These are phyloP conservation scores for Ophion obscuratus DNA, from an alignment of 2,888 invertebrate species.

Conservation along the genomic window DNA sequence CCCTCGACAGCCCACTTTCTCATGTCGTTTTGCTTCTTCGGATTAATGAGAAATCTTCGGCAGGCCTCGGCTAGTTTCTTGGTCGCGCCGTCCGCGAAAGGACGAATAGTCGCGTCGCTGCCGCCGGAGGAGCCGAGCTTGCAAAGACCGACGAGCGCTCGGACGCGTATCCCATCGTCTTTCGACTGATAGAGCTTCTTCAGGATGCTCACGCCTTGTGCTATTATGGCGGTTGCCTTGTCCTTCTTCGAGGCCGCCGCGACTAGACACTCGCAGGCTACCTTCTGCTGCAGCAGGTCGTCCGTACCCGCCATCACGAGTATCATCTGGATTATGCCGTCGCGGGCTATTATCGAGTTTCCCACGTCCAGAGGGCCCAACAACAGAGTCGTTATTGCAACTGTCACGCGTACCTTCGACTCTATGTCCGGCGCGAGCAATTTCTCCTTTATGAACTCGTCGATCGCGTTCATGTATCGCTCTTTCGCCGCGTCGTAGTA, in stretches of 20 bases:
- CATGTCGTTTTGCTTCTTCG: slow-evolving; percentile 94
- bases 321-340: slow-evolving; percentile 97
- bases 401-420: slow-evolving; percentile 93
- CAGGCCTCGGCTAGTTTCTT: slow-evolving; percentile 97
- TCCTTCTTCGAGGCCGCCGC: slow-evolving; percentile 99
- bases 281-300: slow-evolving; percentile 94
- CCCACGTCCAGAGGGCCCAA: slow-evolving; percentile 97
- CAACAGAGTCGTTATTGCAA: slow-evolving; percentile 94
- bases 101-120: slow-evolving; percentile 96
- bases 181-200: slow-evolving; percentile 96
- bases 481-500: slow-evolving; percentile 94
- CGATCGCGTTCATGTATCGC: slow-evolving; percentile 90
- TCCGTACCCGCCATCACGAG: slow-evolving; percentile 98
- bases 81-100: slow-evolving; percentile 98
- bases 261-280: slow-evolving; percentile 98
- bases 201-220: slow-evolving; percentile 96
- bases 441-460: slow-evolving; percentile 94
- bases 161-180: slow-evolving; percentile 95
- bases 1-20: slow-evolving; percentile 99
- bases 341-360: slow-evolving; percentile 92
- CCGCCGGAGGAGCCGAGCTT: slow-evolving; percentile 98
- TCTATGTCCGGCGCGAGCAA: slow-evolving; percentile 94
- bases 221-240: slow-evolving; percentile 95
- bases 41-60: slow-evolving; percentile 94
- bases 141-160: slow-evolving; percentile 96